phyloP scores from a whole-genome alignment of 2,113 vertebrate species.

The Calyptomena viridis region DNA sequence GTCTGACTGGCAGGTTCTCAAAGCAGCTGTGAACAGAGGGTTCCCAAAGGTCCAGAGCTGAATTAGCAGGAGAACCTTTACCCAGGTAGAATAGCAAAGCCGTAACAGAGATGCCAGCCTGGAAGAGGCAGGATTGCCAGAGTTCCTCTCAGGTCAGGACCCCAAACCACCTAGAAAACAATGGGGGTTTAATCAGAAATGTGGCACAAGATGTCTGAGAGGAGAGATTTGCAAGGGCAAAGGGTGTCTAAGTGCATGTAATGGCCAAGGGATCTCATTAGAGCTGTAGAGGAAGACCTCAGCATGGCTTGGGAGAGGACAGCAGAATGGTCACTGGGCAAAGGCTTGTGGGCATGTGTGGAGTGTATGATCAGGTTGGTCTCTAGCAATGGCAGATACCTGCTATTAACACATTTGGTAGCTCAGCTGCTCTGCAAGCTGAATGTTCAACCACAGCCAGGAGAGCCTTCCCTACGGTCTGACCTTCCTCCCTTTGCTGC shows the following conservation, averaged over 20 bases:
- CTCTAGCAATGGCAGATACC: neutral
- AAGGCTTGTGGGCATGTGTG: fast-evolving
- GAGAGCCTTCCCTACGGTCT: neutral
- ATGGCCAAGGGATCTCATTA: neutral
- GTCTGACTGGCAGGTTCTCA: neutral
- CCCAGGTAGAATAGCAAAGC: neutral
- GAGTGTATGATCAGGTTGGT: neutral
- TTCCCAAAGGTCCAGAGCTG: neutral
- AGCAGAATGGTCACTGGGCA: neutral
- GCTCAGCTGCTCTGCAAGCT: neutral
- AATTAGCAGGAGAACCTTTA: neutral
- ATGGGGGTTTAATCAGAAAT: neutral
- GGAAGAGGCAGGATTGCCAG: neutral
- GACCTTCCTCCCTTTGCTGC: neutral
- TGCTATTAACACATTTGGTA: neutral
- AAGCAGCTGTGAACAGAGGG: neutral
- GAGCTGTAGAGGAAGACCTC: neutral
- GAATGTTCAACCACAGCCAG: neutral
- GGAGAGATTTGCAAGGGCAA: neutral
- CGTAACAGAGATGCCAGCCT: neutral
- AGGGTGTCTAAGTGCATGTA: neutral
- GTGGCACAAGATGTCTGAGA: neutral
- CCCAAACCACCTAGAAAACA: neutral
- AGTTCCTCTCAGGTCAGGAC: neutral
- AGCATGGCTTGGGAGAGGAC: neutral